A percentile compares a stretch with the other conserved stretches of the same genome.
phyloP scores from a whole-genome alignment of 2,888 invertebrate genomes.

The Helicoverpa assulta region DNA sequence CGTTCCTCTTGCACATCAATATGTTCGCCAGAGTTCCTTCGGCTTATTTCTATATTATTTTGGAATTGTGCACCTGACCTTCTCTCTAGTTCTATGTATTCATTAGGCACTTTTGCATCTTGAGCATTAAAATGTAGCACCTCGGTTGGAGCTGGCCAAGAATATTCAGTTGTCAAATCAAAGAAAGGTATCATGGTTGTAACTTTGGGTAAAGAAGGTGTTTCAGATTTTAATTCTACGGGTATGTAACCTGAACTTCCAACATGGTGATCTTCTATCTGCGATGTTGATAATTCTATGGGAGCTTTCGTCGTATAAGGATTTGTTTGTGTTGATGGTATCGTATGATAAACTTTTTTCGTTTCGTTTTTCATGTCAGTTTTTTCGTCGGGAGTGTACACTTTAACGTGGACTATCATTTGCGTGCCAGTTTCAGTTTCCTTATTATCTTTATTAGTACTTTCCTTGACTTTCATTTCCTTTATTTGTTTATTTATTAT shows the following conservation, averaged over 20 bases:
- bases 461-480: slow-evolving; percentile 27
- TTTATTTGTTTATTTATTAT: slow-evolving; percentile 49
- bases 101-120: slow-evolving; percentile 83
- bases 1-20: slow-evolving; percentile 57
- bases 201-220: slow-evolving; percentile 57
- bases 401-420: slow-evolving; percentile 92
- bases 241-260: slow-evolving; percentile 85
- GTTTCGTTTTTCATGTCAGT: slow-evolving; percentile 56
- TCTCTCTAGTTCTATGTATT: slow-evolving; percentile 70
- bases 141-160: slow-evolving; percentile 74
- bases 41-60: slow-evolving; percentile 41
- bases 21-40: slow-evolving; percentile 46
- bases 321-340: slow-evolving; percentile 55
- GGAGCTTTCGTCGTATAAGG: slow-evolving; percentile 69
- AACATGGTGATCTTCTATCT: slow-evolving; percentile 82
- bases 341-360: slow-evolving; percentile 41
- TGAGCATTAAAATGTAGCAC: slow-evolving; percentile 81
- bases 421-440: slow-evolving; percentile 79
- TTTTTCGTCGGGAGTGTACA: slow-evolving; percentile 84
- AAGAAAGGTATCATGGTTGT: slow-evolving; percentile 69
- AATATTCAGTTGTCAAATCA: slow-evolving; percentile 68
- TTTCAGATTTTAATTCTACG: slow-evolving; percentile 60
- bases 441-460: slow-evolving; percentile 46
- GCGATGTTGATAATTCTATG: slow-evolving; percentile 71
- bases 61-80: slow-evolving; percentile 49